Conservation (phyloP, 2,888 invertebrate species). For the Zeuzera pyrina region DNA sequence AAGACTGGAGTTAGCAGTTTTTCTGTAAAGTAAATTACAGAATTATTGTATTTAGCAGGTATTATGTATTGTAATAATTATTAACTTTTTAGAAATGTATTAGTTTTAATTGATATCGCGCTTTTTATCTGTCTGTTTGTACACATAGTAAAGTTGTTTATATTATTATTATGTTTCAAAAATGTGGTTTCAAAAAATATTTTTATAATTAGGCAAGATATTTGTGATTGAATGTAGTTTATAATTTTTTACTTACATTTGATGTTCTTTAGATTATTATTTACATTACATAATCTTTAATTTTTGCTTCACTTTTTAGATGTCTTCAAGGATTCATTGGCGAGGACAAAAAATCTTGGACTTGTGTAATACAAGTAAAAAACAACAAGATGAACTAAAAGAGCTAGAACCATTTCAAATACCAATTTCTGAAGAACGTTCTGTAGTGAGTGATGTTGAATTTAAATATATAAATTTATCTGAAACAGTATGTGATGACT, state of each 20-base stretch:
- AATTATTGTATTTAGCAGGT: too few species aligned
- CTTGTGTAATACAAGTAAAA: constrained; percentile 9
- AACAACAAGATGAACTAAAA: constrained; percentile 6
- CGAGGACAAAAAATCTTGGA: constrained; percentile 9
- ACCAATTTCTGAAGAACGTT: constrained; percentile 7
- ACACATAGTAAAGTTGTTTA: too few species aligned
- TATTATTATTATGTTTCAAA: too few species aligned
- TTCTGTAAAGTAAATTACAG: too few species aligned
- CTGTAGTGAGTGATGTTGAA: constrained; percentile 8
- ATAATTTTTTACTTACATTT: not conserved
- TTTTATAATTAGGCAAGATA: too few species aligned
- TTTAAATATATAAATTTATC: constrained; percentile 6
- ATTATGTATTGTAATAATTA: too few species aligned
- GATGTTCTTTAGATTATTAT: constrained; percentile 5
- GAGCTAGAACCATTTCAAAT: constrained; percentile 7
- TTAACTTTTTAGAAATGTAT: too few species aligned
- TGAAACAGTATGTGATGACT: constrained; percentile 7
- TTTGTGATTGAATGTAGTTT: constrained; percentile 3
- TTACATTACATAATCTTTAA: too few species aligned
- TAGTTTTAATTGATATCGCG: not conserved
- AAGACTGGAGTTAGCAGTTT: constrained; percentile 1
- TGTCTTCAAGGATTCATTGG: constrained; percentile 9
- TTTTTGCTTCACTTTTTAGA: constrained; percentile 8
- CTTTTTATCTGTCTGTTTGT: too few species aligned
- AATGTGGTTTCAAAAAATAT: too few species aligned